Conservation (phyloP, 2,797 vertebrate species). For the Oryzias dopingdopingensis region DNA sequence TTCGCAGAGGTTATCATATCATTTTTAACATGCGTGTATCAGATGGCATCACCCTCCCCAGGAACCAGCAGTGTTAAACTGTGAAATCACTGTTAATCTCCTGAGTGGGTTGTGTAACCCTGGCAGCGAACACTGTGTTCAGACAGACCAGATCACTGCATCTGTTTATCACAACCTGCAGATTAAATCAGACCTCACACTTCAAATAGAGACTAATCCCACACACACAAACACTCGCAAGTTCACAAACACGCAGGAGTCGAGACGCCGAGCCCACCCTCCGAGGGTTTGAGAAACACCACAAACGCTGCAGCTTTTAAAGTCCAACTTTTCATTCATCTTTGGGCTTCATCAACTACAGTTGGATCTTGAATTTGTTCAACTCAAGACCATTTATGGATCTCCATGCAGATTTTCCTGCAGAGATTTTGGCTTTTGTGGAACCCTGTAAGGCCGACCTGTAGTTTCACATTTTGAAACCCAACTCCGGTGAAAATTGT, state of each 20-base stretch:
- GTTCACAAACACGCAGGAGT: slow-evolving; percentile 42
- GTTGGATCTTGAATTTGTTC: too few relatives aligned
- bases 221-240: slow-evolving; percentile 12
- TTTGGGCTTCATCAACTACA: too few relatives aligned
- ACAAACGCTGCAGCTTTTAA: too few relatives aligned
- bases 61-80: slow-evolving; percentile 11
- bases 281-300: too few relatives aligned
- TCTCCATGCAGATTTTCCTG: too few relatives aligned
- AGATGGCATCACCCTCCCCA: background rate
- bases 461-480: too few relatives aligned
- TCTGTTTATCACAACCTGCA: slow-evolving; percentile 65
- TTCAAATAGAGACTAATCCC: slow-evolving; percentile 65
- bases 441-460: too few relatives aligned
- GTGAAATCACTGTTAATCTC: slow-evolving; percentile 9
- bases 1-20: background rate
- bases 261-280: too few relatives aligned
- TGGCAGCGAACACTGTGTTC: slow-evolving; percentile 63
- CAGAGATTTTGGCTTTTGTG: too few relatives aligned
- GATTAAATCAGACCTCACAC: slow-evolving; percentile 64
- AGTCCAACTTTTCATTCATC: too few relatives aligned
- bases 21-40: background rate
- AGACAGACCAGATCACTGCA: slow-evolving; percentile 61
- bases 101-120: slow-evolving; percentile 50
- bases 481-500: too few relatives aligned
- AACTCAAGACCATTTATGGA: too few relatives aligned